These are phyloP conservation scores for Pristionchus mayeri DNA, from an alignment of 2,888 invertebrate species.

Conservation along the genomic window DNA sequence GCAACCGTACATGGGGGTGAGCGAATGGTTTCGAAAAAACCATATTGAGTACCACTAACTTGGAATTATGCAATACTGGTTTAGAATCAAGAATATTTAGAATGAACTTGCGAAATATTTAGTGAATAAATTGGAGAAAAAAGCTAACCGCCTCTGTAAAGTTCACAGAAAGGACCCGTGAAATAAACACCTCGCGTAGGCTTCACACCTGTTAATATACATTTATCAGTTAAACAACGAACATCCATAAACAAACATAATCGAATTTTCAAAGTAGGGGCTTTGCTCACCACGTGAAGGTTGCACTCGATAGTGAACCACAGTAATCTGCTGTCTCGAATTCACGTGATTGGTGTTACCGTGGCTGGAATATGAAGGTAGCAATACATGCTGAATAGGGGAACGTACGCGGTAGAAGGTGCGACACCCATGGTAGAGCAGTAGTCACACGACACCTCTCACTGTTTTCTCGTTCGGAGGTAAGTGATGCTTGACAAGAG, in stretches of 20 bases:
- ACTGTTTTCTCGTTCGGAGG: background rate
- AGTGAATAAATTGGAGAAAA: background rate
- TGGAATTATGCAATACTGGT: too few species aligned
- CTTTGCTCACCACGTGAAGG: background rate
- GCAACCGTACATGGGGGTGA: background rate
- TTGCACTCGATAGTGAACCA: constrained; percentile 27
- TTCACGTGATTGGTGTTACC: background rate
- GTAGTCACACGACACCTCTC: background rate
- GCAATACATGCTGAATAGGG: background rate
- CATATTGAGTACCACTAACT: too few species aligned
- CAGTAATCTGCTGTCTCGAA: constrained; percentile 15
- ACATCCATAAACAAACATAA: too few species aligned
- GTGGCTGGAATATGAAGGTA: background rate
- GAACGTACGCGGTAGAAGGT: background rate
- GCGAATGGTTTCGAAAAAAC: too few species aligned
- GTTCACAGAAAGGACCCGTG: constrained; percentile 28
- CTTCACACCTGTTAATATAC: background rate
- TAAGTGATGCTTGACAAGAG: constrained; percentile 18
- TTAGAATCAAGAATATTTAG: too few species aligned
- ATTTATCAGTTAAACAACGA: too few species aligned
- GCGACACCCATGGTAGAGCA: constrained; percentile 20
- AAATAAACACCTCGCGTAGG: background rate
- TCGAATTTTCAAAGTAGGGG: too few species aligned
- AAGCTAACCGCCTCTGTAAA: constrained; percentile 26
- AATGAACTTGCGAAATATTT: too few species aligned